Base-by-base conservation (phyloP, 1,140 invertebrate genomes). In the Drosophila pandora region DNA sequence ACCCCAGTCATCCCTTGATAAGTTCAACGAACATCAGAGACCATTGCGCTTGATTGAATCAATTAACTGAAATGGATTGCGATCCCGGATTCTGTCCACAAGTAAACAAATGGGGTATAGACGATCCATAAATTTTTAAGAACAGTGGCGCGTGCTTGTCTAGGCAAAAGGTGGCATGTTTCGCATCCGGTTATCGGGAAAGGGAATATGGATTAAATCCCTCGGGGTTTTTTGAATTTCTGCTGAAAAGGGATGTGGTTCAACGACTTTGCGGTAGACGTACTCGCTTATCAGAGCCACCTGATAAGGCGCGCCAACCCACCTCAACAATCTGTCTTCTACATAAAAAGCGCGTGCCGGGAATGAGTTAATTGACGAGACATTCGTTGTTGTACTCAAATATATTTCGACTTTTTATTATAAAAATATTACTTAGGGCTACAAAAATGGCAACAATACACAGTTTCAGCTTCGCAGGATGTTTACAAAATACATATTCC, bases 31-130 rank as follows among this genome's bases (percentile, higher is more conserved):
- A 62, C 60, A 76, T 56, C 60, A 37, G 34, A n/a, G 34, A 37
- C 34, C 34, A 37, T 12, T 37, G 50, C 13, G 41, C 53, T 72
- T 85, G 78, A 85, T 85, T 88, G 71, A 82, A 71, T 88, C 74
- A 85, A 85, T 85, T 87, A 87, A 78, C 54, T 62, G 57, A 62
- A 83, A 71, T 75, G 62, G 67, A 68, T 81, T 63, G 70, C 78
- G 82, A 87, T 82, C 82, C 82, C 81, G 81, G 81, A 85, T 81
- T 87, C 81, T 59, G 61, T 32, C 57, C 23, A 0, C 23, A 55
- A 43, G 59, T 37, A 50, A 54, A 52, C 53, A 62, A 2, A 47
- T 22, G 23, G 62, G 28, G 41, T 59, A 37, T 47, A 58, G 10
- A 50, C 23, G 63, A 25, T 43, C 41, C n/a, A 43, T n/a, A 48